phyloP scores from a whole-genome alignment of 2,888 invertebrate genomes.

The Fragum sueziense region DNA sequence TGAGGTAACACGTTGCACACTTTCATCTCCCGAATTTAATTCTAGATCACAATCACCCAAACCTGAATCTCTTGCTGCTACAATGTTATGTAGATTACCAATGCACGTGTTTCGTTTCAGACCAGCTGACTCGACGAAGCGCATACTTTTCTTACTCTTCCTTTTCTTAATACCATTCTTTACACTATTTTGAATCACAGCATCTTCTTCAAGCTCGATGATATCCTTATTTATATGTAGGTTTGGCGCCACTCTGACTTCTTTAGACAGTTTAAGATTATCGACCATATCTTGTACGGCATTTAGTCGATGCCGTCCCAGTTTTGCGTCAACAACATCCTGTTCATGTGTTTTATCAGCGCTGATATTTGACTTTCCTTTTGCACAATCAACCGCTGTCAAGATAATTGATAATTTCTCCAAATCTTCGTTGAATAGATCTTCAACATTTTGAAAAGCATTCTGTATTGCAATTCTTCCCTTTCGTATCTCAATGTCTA shows the following conservation, averaged over 20 bases:
- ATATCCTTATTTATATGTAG: background rate
- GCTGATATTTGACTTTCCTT: background rate
- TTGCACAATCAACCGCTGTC: constrained; percentile 13
- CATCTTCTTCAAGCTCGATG: background rate
- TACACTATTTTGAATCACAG: background rate
- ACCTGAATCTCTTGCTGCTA: background rate
- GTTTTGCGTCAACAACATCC: background rate
- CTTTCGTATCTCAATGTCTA: background rate
- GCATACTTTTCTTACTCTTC: background rate
- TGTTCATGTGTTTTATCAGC: constrained; percentile 6
- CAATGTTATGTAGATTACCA: background rate
- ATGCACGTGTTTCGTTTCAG: too few species aligned
- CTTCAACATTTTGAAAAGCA: constrained; percentile 2
- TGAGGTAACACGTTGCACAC: background rate
- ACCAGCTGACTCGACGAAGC: too few species aligned
- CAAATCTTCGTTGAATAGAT: constrained; percentile 3
- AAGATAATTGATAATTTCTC: constrained; percentile 10
- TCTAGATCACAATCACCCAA: background rate
- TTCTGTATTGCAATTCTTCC: constrained; percentile 1
- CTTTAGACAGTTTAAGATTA: background rate
- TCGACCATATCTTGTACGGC: constrained; percentile 15
- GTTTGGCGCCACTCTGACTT: background rate
- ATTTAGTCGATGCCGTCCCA: background rate
- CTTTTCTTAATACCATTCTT: background rate
- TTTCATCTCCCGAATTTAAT: background rate